phyloP scores from a whole-genome alignment of 2,888 invertebrate species.

The Tetramorium bicarinatum region DNA sequence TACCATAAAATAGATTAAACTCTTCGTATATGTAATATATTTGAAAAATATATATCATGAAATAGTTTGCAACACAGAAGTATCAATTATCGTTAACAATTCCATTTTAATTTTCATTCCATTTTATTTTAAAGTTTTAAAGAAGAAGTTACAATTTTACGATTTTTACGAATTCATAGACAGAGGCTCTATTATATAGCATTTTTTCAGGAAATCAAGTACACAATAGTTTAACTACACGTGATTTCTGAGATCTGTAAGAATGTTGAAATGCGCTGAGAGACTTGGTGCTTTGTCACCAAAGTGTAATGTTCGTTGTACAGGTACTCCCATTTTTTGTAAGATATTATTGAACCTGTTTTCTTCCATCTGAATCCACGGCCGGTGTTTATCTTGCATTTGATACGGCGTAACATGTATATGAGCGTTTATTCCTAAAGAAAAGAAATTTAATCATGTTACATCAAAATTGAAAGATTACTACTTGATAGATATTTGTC shows the following conservation, averaged over 20 bases:
- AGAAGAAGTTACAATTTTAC: conserved; percentile 14
- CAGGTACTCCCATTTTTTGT: conserved; percentile 89
- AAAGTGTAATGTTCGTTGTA: conserved; percentile 90
- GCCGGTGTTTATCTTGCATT: conserved; percentile 92
- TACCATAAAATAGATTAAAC: not conserved
- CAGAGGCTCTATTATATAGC: not conserved
- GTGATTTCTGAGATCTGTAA: conserved; percentile 87
- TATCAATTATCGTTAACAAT: conserved; percentile 3
- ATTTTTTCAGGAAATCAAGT: not conserved
- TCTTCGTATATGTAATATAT: conserved; percentile 4
- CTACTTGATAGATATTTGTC: conserved; percentile 33
- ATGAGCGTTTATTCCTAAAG: conserved; percentile 90
- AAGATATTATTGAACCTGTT: conserved; percentile 91
- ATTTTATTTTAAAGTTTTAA: conserved; percentile 8
- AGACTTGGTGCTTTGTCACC: conserved; percentile 88
- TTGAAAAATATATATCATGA: conserved; percentile 11
- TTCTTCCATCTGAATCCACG: conserved; percentile 95
- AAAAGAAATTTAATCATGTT: not conserved
- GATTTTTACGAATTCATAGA: not conserved
- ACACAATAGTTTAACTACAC: conserved; percentile 71
- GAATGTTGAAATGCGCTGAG: conserved; percentile 92
- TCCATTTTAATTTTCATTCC: not conserved
- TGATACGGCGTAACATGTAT: conserved; percentile 97
- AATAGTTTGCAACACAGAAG: not conserved
- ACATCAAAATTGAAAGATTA: conserved; percentile 13